These are phyloP conservation scores for Nomada lathburiana DNA, from an alignment of 2,888 invertebrate species.

Conservation along the genomic window DNA sequence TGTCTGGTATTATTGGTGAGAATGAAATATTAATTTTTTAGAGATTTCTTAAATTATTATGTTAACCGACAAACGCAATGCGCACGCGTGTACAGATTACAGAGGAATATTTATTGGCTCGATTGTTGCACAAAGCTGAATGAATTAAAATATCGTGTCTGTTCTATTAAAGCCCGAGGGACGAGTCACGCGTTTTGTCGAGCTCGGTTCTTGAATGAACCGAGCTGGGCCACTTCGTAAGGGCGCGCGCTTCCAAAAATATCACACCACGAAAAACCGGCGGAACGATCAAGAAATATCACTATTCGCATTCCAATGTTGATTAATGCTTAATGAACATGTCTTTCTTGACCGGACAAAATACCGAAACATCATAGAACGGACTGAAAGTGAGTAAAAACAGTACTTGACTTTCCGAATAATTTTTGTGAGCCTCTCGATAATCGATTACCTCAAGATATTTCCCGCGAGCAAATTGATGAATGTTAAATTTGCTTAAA, in stretches of 20 bases:
- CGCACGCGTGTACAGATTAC: too few relatives aligned
- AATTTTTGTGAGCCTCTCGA: too few relatives aligned
- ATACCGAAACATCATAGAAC: neutral
- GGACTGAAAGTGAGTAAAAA: neutral
- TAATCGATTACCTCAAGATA: too few relatives aligned
- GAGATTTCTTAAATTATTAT: neutral
- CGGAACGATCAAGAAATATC: conserved; percentile 31
- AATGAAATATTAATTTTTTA: neutral
- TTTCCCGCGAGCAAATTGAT: too few relatives aligned
- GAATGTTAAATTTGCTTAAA: too few relatives aligned
- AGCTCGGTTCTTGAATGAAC: conserved; percentile 29
- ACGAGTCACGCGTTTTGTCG: conserved; percentile 5
- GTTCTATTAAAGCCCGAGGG: neutral
- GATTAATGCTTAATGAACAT: neutral
- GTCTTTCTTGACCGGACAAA: neutral
- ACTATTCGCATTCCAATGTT: conserved; percentile 11
- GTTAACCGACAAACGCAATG: too few relatives aligned
- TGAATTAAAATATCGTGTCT: neutral
- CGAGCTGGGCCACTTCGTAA: conserved; percentile 31
- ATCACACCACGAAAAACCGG: conserved; percentile 26
- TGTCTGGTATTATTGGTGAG: neutral
- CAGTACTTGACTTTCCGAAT: too few relatives aligned
- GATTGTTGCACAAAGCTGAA: neutral
- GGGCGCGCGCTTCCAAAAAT: conserved; percentile 29
- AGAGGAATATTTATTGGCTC: neutral